Evolutionary conservation across 2,888 invertebrate species (phyloP), one percentile per base, ranked within the genome.

Genomic region (Hetaerina titia): DNA sequence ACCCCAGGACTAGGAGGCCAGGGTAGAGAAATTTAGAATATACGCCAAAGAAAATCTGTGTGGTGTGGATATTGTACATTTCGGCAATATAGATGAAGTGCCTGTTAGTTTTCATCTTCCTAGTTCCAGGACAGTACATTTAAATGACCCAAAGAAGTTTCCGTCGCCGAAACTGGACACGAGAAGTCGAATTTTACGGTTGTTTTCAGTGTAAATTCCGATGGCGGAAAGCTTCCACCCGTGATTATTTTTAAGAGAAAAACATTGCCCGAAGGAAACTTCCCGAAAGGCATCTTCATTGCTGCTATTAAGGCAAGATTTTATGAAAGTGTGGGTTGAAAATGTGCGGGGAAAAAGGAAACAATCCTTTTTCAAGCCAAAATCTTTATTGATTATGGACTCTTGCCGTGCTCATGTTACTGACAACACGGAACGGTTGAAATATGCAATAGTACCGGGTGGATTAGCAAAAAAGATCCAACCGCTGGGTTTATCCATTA

Each of bases 21-120:
- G 63, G 63, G 63, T 90, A 90, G 90, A 90, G 90, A 90, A 90
- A 90, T 90, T 63, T 63, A 90, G 25, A 90, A 25, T 63, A 25
- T 90, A 25, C 25, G 63, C 31, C 31, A 63, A 90, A 90, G 90
- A 90, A 63, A 90, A 90, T 63, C 31, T 63, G 60, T 90, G 15
- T 90, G 25, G 60, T 31, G 90, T 64, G 31, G 63, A 90, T 90
- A 25, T 63, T 63, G 63, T 31, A 63, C 90, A 90, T 90, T 63
- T 90, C 31, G 25, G 90, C 63, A 90, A 90, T 63, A 90, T 90
- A 63, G 63, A 63, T 63, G 90, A 64, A 63, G 90, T 90, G 60
- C 90, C 90, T 60, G 90, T 90, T 90, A 90, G 90, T 25, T 90
- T 90, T 63, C 9, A 90, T 90, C 63, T 90, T 63, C 90, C 90